phyloP scores from a whole-genome alignment of 2,113 vertebrate genomes.

The Aegotheles bennettii region DNA sequence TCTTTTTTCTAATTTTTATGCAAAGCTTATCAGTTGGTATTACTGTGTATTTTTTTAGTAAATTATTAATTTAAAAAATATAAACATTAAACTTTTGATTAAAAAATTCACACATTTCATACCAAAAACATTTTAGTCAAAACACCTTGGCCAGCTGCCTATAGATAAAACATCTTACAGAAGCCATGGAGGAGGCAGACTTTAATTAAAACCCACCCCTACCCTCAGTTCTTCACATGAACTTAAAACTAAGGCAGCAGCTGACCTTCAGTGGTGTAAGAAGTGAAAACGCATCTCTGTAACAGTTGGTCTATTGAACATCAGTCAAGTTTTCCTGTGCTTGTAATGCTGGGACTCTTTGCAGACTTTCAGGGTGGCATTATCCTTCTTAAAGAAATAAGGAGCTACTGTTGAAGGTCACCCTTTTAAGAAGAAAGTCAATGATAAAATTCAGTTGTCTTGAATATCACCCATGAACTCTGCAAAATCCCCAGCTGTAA shows the following conservation, averaged over 20 bases:
- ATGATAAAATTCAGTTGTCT: neutral
- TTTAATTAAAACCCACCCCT: neutral
- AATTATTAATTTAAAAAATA: neutral
- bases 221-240: neutral
- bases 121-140: neutral
- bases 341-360: neutral
- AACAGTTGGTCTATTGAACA: neutral
- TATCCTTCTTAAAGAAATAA: neutral
- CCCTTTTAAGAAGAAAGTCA: neutral
- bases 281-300: neutral
- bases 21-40: neutral
- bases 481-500: neutral
- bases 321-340: neutral
- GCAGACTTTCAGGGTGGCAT: neutral
- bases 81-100: neutral
- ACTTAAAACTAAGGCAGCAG: neutral
- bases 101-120: neutral
- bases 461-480: neutral
- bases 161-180: neutral
- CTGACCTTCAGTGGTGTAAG: neutral
- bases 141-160: neutral
- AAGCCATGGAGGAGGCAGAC: neutral
- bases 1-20: neutral
- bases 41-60: neutral
- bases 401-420: neutral